phyloP scores from a whole-genome alignment of 2,888 invertebrate species.

The Autographa pulchrina region DNA sequence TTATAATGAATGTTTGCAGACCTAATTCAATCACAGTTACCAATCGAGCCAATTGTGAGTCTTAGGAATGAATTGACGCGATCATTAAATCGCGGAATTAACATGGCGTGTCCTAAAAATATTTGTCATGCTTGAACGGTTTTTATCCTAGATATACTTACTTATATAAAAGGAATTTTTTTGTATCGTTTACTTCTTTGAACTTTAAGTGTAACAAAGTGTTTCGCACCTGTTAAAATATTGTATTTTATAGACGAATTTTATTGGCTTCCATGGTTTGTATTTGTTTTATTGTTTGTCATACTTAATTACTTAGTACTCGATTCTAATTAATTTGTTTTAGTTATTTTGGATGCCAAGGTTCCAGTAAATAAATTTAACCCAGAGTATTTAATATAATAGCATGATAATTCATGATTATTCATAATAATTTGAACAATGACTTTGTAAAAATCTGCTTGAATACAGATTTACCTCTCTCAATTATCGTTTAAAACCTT shows the following conservation, averaged over 20 bases:
- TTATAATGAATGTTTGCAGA: slow-evolving; percentile 67
- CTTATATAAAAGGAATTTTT: neutral
- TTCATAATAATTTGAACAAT: neutral
- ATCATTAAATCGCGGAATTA: slow-evolving; percentile 47
- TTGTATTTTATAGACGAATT: slow-evolving; percentile 26
- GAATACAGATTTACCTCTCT: slow-evolving; percentile 10
- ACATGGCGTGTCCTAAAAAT: slow-evolving; percentile 35
- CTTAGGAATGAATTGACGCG: slow-evolving; percentile 43
- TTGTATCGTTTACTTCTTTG: neutral
- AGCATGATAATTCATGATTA: no score
- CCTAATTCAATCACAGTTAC: slow-evolving; percentile 71
- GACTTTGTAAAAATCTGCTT: neutral
- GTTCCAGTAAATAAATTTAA: neutral
- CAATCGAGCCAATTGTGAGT: slow-evolving; percentile 72
- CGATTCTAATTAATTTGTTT: neutral
- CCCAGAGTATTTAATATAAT: no score
- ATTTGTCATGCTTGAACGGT: slow-evolving; percentile 27
- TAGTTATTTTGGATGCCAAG: neutral
- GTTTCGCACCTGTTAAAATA: slow-evolving; percentile 46
- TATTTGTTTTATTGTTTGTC: slow-evolving; percentile 16
- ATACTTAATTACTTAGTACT: neutral
- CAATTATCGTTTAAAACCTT: slow-evolving; percentile 13
- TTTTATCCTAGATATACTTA: neutral
- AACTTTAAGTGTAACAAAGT: slow-evolving; percentile 9
- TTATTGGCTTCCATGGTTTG: slow-evolving; percentile 9